Percentiles rank a stretch among this genome's conserved stretches.
These are phyloP conservation scores for Hermodice carunculata DNA, from an alignment of 2,888 invertebrate genomes.

Conservation along the genomic window DNA sequence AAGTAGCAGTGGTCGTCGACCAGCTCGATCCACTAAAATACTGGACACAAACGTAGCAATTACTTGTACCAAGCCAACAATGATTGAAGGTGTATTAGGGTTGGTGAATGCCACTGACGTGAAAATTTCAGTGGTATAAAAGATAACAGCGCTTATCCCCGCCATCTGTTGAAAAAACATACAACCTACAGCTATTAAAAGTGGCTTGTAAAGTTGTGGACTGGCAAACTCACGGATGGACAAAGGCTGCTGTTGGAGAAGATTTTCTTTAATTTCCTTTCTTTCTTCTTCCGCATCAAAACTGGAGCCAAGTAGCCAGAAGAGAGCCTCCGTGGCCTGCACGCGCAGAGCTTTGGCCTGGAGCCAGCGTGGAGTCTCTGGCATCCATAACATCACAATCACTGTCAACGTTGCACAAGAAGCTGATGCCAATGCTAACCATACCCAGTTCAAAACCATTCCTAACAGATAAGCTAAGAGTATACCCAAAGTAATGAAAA, in stretches of 20 bases:
- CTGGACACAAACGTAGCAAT: conserved; percentile 89
- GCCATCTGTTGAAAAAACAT: conserved; percentile 97
- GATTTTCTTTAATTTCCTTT: conserved; percentile 44
- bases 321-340: too few species aligned
- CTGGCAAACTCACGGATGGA: conserved; percentile 4
- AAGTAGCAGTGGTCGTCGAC: conserved; percentile 88
- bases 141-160: conserved; percentile 95
- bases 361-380: conserved; percentile 95
- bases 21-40: conserved; percentile 88
- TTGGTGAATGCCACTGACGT: conserved; percentile 83
- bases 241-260: background rate
- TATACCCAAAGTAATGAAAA: conserved; percentile 84
- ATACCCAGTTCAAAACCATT: conserved; percentile 82
- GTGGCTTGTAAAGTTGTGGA: conserved; percentile 75
- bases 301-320: conserved; percentile 86
- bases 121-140: conserved; percentile 88
- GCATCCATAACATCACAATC: conserved; percentile 84
- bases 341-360: conserved; percentile 83
- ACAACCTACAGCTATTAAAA: conserved; percentile 85
- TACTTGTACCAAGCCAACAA: conserved; percentile 91
- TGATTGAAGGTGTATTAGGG: conserved; percentile 83
- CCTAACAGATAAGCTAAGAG: conserved; percentile 83
- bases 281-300: conserved; percentile 75
- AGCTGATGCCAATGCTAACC: conserved; percentile 83
- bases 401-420: conserved; percentile 84